Evolutionary conservation across 2,113 vertebrate genomes (phyloP), one percentile per base, ranked within the genome.

Genomic region (Antechinus stuartii): DNA sequence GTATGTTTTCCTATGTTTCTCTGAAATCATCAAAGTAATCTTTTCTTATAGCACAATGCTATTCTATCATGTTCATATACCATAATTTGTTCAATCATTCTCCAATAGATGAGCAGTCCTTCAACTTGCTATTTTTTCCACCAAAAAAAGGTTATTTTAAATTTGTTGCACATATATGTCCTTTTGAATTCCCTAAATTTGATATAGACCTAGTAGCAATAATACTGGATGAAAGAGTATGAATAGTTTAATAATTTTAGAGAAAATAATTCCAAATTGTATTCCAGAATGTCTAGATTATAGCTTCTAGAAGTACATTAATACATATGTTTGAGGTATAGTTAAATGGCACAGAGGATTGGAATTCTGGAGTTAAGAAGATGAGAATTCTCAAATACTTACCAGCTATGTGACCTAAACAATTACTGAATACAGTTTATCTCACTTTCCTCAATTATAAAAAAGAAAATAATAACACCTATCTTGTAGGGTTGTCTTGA

Each of bases 381-480:
- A 24, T 56, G n/a, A 27, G 12, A 22, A 4, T 49, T 76, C 35
- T 92, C 26, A 8, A 56, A 0, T 24, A 54, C 0, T 47, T 4
- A 4, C 25, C 8, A 95, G 24, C 1, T 89, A 10, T 24, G 46
- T 90, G 12, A 92, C 46, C 52, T 42, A 30, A 46, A 89, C 8
- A 95, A 90, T 42, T 2, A 90, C 35, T 27, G 0, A 55, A 35
- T 1, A 84, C 8, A 91, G 54, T 16, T 47, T 93, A 49, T 50
- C 30, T 95, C 52, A 42, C 6, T 91, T 96, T 96, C 54, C 19
- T 95, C 30, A 94, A 57, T 26, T 91, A 26, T 54, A 6, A 68
- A 68, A 5, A 0, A 30, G 26, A 57, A 11, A 27, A 57, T 11
- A 27, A 57, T 9, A 57, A 8, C 56, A 35, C 57, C 11, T 35